Base-by-base conservation (phyloP, 1,140 invertebrate species). In the Euglossa dilemma region DNA sequence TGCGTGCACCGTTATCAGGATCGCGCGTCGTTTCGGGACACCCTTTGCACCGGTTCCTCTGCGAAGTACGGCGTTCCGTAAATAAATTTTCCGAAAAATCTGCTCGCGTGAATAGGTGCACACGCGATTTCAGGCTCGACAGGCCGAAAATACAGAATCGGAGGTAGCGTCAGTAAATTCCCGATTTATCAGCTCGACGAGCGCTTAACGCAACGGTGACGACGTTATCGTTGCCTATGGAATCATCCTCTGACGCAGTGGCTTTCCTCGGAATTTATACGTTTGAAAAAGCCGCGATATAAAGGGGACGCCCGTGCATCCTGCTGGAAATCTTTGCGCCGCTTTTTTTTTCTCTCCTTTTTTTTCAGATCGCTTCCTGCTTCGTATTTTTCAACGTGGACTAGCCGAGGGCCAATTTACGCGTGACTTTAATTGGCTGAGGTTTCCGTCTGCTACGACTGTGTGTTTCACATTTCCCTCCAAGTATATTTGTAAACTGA, bases 111-210 rank as follows among this genome's bases (percentile, higher is more conserved):
- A 59, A 73, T 52, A 25, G 63, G 70, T 59, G 75, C 56, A 61
- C 25, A 20, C 69, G 25, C 70, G 71, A 83, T 56, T 82, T 63
- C 43, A 43, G 45, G 45, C 63, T 64, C 66, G 36, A 43, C 67
- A 45, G 64, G 72, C 47, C 59, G 74, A 74, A 88, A 67, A 57
- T 86, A 69, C 59, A 74, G 47, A 74, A 80, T 80, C 50, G 75
- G 77, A 85, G 73, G 67, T 64, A 75, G 59, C 76, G 73, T 67
- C 88, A 63, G 77, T 90, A 90, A 90, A 88, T 88, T 87, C 66
- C 63, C 84, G 75, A 90, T 87, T 90, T 90, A 90, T 90, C 88
- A 83, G 77, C 72, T 76, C 74, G 75, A 75, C 81, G 84, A 85
- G 73, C 85, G 83, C 77, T 87, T 85, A 87, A 90, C 86, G 84